Conservation (phyloP, 2,888 invertebrate genomes). For the Lutraria lutraria region DNA sequence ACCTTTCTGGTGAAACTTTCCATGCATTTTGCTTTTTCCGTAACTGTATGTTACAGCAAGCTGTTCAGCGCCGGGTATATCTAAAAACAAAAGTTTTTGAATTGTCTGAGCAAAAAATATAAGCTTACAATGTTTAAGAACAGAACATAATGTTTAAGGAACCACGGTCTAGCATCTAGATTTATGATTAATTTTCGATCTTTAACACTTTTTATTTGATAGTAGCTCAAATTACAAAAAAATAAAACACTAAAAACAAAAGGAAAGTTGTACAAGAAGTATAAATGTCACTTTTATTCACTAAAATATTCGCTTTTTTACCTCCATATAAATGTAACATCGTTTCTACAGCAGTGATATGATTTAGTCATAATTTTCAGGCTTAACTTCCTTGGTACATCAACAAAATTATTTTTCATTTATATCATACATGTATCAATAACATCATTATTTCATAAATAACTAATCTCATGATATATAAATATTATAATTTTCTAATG, state of each 20-base stretch:
- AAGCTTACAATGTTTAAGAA: background rate
- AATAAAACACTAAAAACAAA: too few species aligned
- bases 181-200: background rate
- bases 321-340: background rate
- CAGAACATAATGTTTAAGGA: too few species aligned
- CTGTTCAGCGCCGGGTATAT: conserved; percentile 14
- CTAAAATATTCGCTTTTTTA: background rate
- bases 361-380: background rate
- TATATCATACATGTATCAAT: too few species aligned
- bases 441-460: too few species aligned
- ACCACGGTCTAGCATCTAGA: too few species aligned
- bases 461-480: too few species aligned
- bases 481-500: too few species aligned
- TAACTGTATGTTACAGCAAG: conserved; percentile 19
- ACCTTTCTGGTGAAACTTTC: conserved; percentile 30
- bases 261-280: too few species aligned
- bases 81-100: background rate
- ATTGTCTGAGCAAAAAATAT: background rate
- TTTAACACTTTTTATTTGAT: background rate
- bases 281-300: background rate
- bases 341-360: background rate
- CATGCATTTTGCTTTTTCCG: background rate
- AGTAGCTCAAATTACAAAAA: too few species aligned
- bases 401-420: too few species aligned
- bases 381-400: too few species aligned